Percentiles rank a stretch among this genome's conserved stretches.
Evolutionary conservation across 2,797 vertebrate species (phyloP).

Genomic region (Meriones psammophilus): DNA sequence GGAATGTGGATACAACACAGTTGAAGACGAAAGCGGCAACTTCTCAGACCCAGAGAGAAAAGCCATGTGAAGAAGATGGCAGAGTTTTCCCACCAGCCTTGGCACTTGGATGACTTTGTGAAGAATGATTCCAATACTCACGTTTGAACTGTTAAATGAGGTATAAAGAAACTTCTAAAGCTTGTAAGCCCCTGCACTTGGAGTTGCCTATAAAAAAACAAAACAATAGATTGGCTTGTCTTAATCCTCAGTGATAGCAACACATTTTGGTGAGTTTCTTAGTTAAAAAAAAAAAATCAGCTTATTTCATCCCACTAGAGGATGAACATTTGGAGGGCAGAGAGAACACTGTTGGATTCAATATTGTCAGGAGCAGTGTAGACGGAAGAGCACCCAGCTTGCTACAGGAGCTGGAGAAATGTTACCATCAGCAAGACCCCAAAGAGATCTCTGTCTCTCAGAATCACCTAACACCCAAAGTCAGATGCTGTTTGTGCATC

Average conservation of each 20-base stretch:
- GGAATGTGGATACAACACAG: background rate
- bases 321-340: background rate
- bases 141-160: background rate
- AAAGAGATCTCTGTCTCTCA: background rate
- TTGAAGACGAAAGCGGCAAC: background rate
- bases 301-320: background rate
- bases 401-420: background rate
- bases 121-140: background rate
- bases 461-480: background rate
- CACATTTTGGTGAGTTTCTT: background rate
- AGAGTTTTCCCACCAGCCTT: background rate
- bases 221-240: background rate
- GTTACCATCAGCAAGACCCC: background rate
- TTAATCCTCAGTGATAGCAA: background rate
- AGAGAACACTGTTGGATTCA: slow-evolving; percentile 27
- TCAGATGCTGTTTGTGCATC: background rate
- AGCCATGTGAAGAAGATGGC: background rate
- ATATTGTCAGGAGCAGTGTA: background rate
- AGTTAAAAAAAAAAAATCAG: slow-evolving; percentile 51
- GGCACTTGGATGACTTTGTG: background rate
- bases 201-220: background rate
- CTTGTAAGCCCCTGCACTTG: background rate
- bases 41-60: background rate
- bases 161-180: slow-evolving; percentile 35
- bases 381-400: slow-evolving; percentile 13